These are phyloP conservation scores for Limnephilus auricula DNA, from an alignment of 2,888 invertebrate species.

Conservation along the genomic window DNA sequence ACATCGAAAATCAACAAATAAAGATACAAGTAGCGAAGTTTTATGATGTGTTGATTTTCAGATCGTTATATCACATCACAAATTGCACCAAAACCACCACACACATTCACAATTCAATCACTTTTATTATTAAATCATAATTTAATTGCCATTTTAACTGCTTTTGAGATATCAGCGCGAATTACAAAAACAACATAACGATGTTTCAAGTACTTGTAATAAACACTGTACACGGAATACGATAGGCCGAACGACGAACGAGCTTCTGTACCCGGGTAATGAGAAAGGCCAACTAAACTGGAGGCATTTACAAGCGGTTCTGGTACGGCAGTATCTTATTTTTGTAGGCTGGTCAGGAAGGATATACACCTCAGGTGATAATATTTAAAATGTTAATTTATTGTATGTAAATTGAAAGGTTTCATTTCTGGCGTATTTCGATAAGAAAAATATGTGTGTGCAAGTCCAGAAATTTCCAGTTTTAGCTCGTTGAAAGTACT, in stretches of 20 bases:
- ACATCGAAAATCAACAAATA: not conserved
- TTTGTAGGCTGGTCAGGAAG: not conserved
- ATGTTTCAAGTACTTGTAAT: not conserved
- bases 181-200: not conserved
- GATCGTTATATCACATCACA: not conserved
- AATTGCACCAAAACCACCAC: not conserved
- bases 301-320: not conserved
- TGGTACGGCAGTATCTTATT: not conserved
- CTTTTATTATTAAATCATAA: not conserved
- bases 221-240: not conserved
- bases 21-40: not conserved
- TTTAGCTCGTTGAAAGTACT: not conserved
- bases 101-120: not conserved
- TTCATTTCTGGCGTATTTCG: not conserved
- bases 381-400: not conserved
- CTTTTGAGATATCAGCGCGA: not conserved
- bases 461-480: not conserved
- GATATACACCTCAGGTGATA: not conserved
- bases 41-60: not conserved
- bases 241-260: not conserved
- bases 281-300: not conserved
- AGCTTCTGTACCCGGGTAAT: not conserved
- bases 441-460: not conserved
- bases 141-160: not conserved
- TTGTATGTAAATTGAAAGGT: not conserved